A percentile compares a stretch with the other conserved stretches of the same genome.
Conservation (phyloP, 2,113 vertebrate genomes). For the Cephalopterus ornatus region DNA sequence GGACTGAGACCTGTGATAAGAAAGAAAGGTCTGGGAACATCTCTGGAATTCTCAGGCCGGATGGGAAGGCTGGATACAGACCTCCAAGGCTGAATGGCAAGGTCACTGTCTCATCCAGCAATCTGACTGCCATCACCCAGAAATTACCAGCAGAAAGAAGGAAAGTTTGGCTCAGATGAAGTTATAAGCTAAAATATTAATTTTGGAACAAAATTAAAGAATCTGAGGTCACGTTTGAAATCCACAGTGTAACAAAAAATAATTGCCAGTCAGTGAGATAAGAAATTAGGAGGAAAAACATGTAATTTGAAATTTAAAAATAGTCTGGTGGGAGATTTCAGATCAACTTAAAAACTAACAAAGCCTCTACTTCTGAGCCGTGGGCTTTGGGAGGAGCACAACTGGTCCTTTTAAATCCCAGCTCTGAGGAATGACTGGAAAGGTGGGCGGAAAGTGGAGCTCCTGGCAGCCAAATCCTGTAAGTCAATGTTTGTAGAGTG, state of each 20-base stretch:
- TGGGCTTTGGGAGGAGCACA: neutral
- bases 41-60: neutral
- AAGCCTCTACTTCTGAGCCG: neutral
- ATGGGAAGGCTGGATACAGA: neutral
- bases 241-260: neutral
- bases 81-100: neutral
- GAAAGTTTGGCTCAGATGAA: neutral
- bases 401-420: neutral
- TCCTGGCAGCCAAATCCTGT: slow-evolving; percentile 28
- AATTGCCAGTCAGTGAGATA: neutral
- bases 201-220: neutral
- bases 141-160: neutral
- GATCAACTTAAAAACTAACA: neutral
- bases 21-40: neutral
- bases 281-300: neutral
- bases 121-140: neutral
- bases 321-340: neutral
- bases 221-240: neutral
- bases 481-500: slow-evolving; percentile 15
- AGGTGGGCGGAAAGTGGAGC: slow-evolving; percentile 23
- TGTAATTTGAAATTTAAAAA: neutral
- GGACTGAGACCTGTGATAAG: neutral
- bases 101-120: neutral
- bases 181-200: neutral
- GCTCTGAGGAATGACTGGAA: neutral